Base-by-base conservation (phyloP, 2,797 vertebrate genomes). In the Eulemur mongoz region DNA sequence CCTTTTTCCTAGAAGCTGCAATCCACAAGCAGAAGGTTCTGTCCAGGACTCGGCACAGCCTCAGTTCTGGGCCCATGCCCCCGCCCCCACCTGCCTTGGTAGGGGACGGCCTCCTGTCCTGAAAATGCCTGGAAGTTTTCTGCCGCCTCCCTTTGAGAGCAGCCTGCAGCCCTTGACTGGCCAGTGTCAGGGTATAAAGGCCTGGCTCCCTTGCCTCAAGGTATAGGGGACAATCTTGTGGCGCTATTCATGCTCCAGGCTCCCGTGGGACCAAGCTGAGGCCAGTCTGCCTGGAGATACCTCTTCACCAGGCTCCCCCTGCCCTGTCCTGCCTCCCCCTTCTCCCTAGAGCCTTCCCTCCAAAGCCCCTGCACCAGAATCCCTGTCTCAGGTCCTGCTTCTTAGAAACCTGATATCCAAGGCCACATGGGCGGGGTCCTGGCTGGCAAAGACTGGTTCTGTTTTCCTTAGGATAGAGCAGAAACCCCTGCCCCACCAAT, bases 41-140 rank as follows among this genome's bases (percentile, higher is more conserved):
- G 7, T 6, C 32, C 7, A 25, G 25, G 10, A 15, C 48, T 13
- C 0, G 0, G 0, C 15, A 59, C 40, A 15, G 18, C 50, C 57
- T 43, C 20, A 32, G 72, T 27, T 59, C 27, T 25, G 35, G 80
- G 50, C 2, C 25, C 18, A 1, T 9, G 23, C 23, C 1, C 76
- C 40, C 52, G 30, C 20, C 65, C 17, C 22, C 22, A 20, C 65
- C 65, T 38, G n/a, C 20, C 13, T 32, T 38, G 40, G 65, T 38
- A 20, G 38, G 72, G 22, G 11, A 22, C 48, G 18, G 54, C 13
- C 59, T 40, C 43, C 35, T 48, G 8, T 12, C 59, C 35, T 25
- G 23, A 15, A 45, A 48, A 17, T 43, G 45, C n/a, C 59, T 8
- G 13, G 3, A 65, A 35, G 70, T 4, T 70, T 63, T 22, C 27